Conservation (phyloP, 2,113 vertebrate genomes). For the Chaenogobius annularis region DNA sequence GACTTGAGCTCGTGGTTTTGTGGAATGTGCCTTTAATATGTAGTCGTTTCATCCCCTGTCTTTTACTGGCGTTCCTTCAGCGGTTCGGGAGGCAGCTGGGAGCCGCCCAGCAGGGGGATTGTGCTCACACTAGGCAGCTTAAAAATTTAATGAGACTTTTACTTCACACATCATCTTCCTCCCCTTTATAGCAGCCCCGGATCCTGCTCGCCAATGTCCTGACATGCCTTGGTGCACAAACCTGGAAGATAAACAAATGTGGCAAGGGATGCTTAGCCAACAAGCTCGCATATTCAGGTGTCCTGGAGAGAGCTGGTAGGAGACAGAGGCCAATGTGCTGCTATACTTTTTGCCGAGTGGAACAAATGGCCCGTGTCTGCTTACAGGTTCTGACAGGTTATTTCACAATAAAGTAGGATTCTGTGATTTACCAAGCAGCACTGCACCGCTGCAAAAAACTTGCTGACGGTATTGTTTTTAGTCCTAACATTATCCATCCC, state of each 20-base stretch:
- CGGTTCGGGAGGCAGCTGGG: slow-evolving; percentile 55
- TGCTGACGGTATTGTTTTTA: slow-evolving; percentile 32
- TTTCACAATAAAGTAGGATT: slow-evolving; percentile 41
- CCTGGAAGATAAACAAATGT: slow-evolving; percentile 58
- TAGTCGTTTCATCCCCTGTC: slow-evolving; percentile 62
- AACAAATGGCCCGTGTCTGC: slow-evolving; percentile 24
- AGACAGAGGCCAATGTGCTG: slow-evolving; percentile 31
- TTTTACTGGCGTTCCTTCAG: slow-evolving; percentile 65
- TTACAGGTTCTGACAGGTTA: slow-evolving; percentile 43
- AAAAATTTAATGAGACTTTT: slow-evolving; percentile 80
- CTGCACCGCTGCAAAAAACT: slow-evolving; percentile 18
- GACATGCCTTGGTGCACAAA: slow-evolving; percentile 56
- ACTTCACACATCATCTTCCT: slow-evolving; percentile 74
- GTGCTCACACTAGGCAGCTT: slow-evolving; percentile 70
- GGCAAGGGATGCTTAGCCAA: slow-evolving; percentile 49
- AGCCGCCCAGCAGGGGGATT: slow-evolving; percentile 65
- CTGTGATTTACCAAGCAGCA: slow-evolving; percentile 34
- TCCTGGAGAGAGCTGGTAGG: slow-evolving; percentile 40
- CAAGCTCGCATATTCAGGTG: slow-evolving; percentile 42
- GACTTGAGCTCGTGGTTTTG: slow-evolving; percentile 47
- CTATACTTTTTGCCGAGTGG: slow-evolving; percentile 24
- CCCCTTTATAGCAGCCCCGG: slow-evolving; percentile 52
- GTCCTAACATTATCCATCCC: slow-evolving; percentile 32
- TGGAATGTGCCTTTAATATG: slow-evolving; percentile 42
- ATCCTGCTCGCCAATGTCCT: slow-evolving; percentile 60